A percentile compares a stretch with the other conserved stretches of the same genome.
Conservation (phyloP, 2,113 vertebrate species). For the Noturus placidus region DNA sequence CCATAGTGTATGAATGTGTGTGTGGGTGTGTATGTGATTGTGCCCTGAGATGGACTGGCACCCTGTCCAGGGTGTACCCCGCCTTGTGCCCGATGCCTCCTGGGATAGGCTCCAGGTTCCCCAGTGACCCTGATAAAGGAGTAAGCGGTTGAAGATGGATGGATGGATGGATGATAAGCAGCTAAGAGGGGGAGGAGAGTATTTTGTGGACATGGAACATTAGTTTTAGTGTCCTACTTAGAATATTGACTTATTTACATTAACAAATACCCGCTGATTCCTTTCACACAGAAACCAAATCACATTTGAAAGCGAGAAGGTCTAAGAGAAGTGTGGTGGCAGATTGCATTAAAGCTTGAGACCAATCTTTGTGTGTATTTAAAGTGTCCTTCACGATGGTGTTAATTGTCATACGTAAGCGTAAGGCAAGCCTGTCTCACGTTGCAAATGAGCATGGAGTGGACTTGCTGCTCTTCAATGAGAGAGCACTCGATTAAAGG, state of each 20-base stretch:
- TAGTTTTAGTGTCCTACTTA: neutral
- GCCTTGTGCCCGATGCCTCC: too few species aligned
- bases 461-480: slow-evolving; percentile 32
- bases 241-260: slow-evolving; percentile 23
- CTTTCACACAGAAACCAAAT: slow-evolving; percentile 32
- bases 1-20: too few species aligned
- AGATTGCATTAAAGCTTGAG: slow-evolving; percentile 27
- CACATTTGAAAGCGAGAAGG: slow-evolving; percentile 4
- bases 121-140: too few species aligned
- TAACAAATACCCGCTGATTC: slow-evolving; percentile 40
- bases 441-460: slow-evolving; percentile 41
- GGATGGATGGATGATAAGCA: too few species aligned
- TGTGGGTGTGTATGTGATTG: too few species aligned
- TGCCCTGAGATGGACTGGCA: too few species aligned
- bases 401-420: slow-evolving; percentile 51
- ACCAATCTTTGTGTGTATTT: slow-evolving; percentile 32
- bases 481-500: slow-evolving; percentile 45
- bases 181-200: neutral
- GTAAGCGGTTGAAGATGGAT: too few species aligned
- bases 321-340: slow-evolving; percentile 5
- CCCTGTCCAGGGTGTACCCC: too few species aligned
- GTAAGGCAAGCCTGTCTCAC: slow-evolving; percentile 38
- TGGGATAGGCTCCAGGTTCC: too few species aligned
- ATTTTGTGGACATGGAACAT: neutral
- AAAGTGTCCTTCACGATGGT: slow-evolving; percentile 32